Evolutionary conservation across 2,888 invertebrate species (phyloP), one percentile per base, ranked within the genome.

Genomic region (Diaphora mendica): DNA sequence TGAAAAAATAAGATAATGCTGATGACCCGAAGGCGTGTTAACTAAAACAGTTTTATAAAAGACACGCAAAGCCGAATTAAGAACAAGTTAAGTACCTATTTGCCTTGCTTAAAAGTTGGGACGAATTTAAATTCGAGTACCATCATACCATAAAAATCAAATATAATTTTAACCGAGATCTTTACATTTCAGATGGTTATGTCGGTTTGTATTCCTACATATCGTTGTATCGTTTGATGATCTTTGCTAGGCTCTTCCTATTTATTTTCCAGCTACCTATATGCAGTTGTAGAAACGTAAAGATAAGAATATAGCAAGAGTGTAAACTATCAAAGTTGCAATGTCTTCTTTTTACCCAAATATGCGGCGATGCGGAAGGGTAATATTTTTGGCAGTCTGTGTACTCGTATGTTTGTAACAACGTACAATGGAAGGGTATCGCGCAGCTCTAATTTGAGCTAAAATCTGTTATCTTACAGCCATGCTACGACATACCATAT

Each of bases 1-100:
- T 72, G 76, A 79, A 75, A 26, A 68, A 71, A 64, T 74, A 74
- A 55, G 51, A 68, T 76, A 75, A 67, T 69, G 48, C 13, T 67
- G 69, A 65, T 64, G 70, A 33, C 64, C 48, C 48, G 17, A 64
- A 33, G 69, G 42, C 55, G 39, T 64, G 71, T 51, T 39, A 39
- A 59, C 17, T n/a, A 55, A 33, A 68, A 68, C 48, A 68, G 26
- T 30, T 62, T 62, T 62, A 15, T 7, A 17, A 7, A 7, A 62
- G 17, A 30, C 17, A 62, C 5, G 15, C 62, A 62, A 17, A 7
- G 17, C 17, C 7, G 17, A 62, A 26, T 62, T 62, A 30, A 30
- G 30, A 26, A 30, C 62, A 30, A 30, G 7, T n/a, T 30, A 30
- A 30, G 7, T n/a, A 13, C 11, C 26, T 26, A 59, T 13, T 62